A percentile compares a stretch with the other conserved stretches of the same genome.
phyloP scores from a whole-genome alignment of 2,113 vertebrate species.

The Agapornis roseicollis region DNA sequence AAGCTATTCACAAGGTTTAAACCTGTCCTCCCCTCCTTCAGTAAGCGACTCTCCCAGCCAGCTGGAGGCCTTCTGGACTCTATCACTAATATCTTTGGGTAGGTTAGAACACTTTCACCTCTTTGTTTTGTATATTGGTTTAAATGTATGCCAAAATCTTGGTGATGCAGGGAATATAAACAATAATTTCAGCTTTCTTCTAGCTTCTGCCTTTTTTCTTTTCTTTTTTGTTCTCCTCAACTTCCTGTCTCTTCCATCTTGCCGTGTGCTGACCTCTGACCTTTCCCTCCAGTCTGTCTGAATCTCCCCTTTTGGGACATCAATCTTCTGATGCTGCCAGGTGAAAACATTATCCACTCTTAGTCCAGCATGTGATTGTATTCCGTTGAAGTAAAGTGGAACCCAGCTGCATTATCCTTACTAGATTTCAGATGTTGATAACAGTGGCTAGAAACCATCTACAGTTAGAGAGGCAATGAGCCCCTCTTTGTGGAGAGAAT shows the following conservation, averaged over 20 bases:
- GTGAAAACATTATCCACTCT: slow-evolving; percentile 76
- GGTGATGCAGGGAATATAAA: slow-evolving; percentile 47
- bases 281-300: slow-evolving; percentile 87
- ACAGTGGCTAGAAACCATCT: slow-evolving; percentile 15
- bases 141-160: slow-evolving; percentile 55
- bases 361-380: slow-evolving; percentile 71
- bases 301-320: slow-evolving; percentile 87
- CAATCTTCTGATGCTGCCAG: slow-evolving; percentile 81
- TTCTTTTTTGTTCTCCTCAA: slow-evolving; percentile 58
- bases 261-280: slow-evolving; percentile 78
- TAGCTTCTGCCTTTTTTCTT: slow-evolving; percentile 70
- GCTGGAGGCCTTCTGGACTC: slow-evolving; percentile 92
- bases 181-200: slow-evolving; percentile 68
- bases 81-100: slow-evolving; percentile 98
- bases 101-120: slow-evolving; percentile 77
- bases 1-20: slow-evolving; percentile 74
- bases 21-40: slow-evolving; percentile 81
- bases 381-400: slow-evolving; percentile 15
- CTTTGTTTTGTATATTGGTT: slow-evolving; percentile 55
- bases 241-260: slow-evolving; percentile 72
- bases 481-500: not conserved
- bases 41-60: slow-evolving; percentile 88
- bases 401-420: not conserved
- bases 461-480: not conserved
- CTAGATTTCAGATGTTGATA: not conserved